A percentile compares a stretch with the other conserved stretches of the same genome.
These are phyloP conservation scores for Agelastica alni DNA, from an alignment of 2,888 invertebrate species.

Conservation along the genomic window DNA sequence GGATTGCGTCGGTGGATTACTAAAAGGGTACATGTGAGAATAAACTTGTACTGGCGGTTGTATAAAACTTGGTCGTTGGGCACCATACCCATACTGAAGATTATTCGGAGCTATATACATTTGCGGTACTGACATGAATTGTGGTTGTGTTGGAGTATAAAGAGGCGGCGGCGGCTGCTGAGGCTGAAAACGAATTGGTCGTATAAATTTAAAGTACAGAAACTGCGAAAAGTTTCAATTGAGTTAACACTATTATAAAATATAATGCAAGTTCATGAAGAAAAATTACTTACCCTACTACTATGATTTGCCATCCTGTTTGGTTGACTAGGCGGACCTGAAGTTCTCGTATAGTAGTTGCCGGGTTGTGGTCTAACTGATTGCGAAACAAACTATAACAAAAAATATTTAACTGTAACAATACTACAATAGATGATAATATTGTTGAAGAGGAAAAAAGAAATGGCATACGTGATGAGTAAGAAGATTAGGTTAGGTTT, in stretches of 20 bases:
- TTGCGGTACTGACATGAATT: constrained; percentile 33
- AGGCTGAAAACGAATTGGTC: constrained; percentile 32
- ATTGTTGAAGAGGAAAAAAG: too few species aligned
- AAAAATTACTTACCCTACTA: constrained; percentile 47
- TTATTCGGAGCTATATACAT: constrained; percentile 32
- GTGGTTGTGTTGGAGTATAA: constrained; percentile 31
- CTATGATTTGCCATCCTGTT: constrained; percentile 51
- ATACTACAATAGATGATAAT: too few species aligned
- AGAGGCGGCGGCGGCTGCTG: constrained; percentile 31
- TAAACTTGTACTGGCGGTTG: constrained; percentile 32
- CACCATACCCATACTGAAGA: constrained; percentile 29
- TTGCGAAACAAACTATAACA: constrained; percentile 31
- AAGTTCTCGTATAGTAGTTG: constrained; percentile 23
- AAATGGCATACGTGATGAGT: too few species aligned
- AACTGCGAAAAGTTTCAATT: too few species aligned
- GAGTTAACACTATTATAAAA: too few species aligned
- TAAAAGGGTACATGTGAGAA: constrained; percentile 29
- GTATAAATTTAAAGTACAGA: too few species aligned
- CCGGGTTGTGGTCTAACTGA: constrained; percentile 24
- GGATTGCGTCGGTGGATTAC: constrained; percentile 31
- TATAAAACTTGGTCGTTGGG: constrained; percentile 35
- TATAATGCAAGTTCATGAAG: too few species aligned
- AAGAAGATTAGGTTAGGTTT: too few species aligned
- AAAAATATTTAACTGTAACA: too few species aligned
- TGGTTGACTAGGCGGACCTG: constrained; percentile 44